These are phyloP conservation scores for Okapia johnstoni DNA, from an alignment of 2,113 vertebrate species.

Conservation along the genomic window DNA sequence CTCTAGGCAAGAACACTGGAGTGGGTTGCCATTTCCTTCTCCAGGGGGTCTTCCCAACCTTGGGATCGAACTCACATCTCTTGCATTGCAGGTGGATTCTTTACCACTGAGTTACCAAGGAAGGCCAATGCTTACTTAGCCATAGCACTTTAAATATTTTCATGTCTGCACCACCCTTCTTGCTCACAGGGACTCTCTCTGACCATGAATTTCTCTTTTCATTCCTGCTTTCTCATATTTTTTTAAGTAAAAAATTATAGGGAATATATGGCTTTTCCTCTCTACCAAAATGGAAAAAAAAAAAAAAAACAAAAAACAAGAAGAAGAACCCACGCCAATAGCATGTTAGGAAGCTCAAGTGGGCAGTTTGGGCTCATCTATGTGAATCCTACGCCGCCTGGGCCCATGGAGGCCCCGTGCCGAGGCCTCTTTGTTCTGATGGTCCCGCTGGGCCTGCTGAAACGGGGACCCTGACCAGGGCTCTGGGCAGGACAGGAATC, in stretches of 20 bases:
- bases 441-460: not conserved
- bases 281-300: not conserved
- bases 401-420: not conserved
- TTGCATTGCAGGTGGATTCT: not conserved
- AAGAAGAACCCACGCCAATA: not conserved
- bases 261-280: not conserved
- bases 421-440: not conserved
- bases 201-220: not conserved
- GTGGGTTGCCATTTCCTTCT: not conserved
- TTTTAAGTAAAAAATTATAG: not conserved
- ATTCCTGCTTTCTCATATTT: not conserved
- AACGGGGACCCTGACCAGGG: not conserved
- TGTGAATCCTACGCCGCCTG: not conserved
- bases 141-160: rapidly evolving
- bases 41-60: not conserved
- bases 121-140: rapidly evolving
- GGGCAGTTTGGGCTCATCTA: not conserved
- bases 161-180: rapidly evolving
- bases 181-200: rapidly evolving
- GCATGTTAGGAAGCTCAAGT: not conserved
- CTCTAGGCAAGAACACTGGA: not conserved
- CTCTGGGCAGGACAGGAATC: not conserved
- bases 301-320: too few relatives aligned
- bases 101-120: not conserved
- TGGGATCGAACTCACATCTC: not conserved